Evolutionary conservation across 2,888 invertebrate species (phyloP).

Genomic region (Encarsia formosa): DNA sequence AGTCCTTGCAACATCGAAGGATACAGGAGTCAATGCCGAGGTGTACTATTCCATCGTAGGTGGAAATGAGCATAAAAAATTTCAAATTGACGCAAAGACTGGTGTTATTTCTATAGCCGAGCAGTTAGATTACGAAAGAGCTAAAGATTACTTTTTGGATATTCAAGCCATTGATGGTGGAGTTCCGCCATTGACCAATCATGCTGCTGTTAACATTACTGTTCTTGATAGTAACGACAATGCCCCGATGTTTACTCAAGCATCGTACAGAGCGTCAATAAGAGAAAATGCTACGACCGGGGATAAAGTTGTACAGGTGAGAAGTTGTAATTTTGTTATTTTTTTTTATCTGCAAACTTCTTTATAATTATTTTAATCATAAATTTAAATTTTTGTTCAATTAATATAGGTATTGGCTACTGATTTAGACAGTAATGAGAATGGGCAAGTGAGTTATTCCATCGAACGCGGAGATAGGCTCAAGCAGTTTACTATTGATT

Average conservation of each 20-base stretch:
- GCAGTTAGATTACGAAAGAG: conserved; percentile 81
- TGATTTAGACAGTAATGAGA: conserved; percentile 78
- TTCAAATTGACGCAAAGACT: conserved; percentile 67
- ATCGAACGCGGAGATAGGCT: conserved; percentile 73
- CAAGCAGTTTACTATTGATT: conserved; percentile 75
- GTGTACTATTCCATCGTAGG: conserved; percentile 83
- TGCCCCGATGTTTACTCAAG: conserved; percentile 73
- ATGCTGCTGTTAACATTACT: conserved; percentile 81
- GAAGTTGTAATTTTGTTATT: conserved; percentile 20
- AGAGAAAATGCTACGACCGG: conserved; percentile 75
- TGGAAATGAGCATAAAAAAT: conserved; percentile 85
- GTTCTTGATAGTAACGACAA: conserved; percentile 86
- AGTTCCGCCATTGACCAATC: conserved; percentile 81
- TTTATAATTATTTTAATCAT: neutral
- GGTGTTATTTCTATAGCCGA: conserved; percentile 75
- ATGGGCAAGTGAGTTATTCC: conserved; percentile 75
- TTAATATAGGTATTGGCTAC: conserved; percentile 64
- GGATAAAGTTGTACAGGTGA: conserved; percentile 69
- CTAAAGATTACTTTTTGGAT: conserved; percentile 79
- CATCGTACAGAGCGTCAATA: conserved; percentile 71
- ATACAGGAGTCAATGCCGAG: conserved; percentile 90
- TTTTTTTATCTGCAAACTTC: neutral
- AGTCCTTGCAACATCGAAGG: conserved; percentile 87
- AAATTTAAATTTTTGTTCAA: neutral
- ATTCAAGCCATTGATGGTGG: conserved; percentile 90